Evolutionary conservation across 2,888 invertebrate species (phyloP), one percentile per base, ranked within the genome.

Genomic region (Sclerodermus sp.): DNA sequence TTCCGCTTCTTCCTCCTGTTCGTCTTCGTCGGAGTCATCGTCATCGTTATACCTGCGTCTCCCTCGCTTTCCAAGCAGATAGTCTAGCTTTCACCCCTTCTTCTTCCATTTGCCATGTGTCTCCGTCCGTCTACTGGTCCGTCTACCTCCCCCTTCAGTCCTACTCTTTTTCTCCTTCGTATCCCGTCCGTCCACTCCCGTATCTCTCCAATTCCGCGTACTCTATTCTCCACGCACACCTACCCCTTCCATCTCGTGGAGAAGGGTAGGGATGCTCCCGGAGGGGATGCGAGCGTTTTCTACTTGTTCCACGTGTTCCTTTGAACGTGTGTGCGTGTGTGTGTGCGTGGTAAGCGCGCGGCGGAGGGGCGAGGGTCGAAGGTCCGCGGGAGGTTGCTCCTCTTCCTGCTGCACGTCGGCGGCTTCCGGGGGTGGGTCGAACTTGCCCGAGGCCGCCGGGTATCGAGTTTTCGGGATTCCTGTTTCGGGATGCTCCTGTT

Each of bases 331-430:
- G 8, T 23, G 8, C 23, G 8, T 23, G 8, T 23, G 8, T 23
- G 8, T 23, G 8, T 23, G 8, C 8, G 8, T 23, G 8, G 8
- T 23, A 23, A 8, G 8, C 23, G 23, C 12, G 12, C 32, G 23
- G 4, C 16, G 15, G 29, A 39, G 31, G 23, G n/a, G 18, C 3
- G 12, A 13, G n/a, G n/a, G n/a, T n/a, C n/a, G n/a, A n/a, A n/a
- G n/a, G n/a, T n/a, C n/a, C n/a, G n/a, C n/a, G n/a, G n/a, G 50
- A 59, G 51, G 57, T 23, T 3, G 57, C 54, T 48, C 49, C 49
- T 46, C 50, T 44, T 61, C 50, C 34, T n/a, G 12, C 29, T 30
- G 18, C 31, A 23, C 8, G 8, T 23, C 17, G 13, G 14, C 29
- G 40, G 42, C 49, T 60, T 60, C 54, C 54, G 60, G 51, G 54